Evolutionary conservation across 2,888 invertebrate genomes (phyloP), one percentile per base, ranked within the genome.

Genomic region (Rutpela maculata): DNA sequence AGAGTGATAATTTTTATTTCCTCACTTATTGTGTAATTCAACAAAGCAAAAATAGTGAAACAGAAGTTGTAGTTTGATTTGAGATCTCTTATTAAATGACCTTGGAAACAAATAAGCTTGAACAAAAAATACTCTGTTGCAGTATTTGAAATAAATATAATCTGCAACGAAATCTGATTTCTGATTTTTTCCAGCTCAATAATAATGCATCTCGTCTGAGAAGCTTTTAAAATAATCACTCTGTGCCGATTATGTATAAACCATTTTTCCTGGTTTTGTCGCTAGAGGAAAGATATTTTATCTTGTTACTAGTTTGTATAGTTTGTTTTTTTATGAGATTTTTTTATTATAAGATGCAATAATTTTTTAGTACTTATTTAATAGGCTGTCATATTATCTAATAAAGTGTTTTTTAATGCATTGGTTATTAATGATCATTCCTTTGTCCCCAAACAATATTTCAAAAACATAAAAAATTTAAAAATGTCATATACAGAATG

Each of bases 351-450:
- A 60, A 70, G 57, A 38, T 38, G 31, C 59, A 70, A 60, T 59
- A 70, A 9, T 35, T 18, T 17, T 70, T 60, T 59, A 59, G 60
- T 43, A 70, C 70, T 70, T 70, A 56, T 60, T 70, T 55, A 55
- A 43, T 57, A 70, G 22, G 59, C 59, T 35, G 59, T 59, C 35
- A 68, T 59, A 70, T 70, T 35, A 38, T 59, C 59, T 68, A 38
- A 43, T 43, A 70, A 70, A 70, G 22, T 70, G 57, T 59, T 70
- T 70, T 55, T 70, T 31, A 59, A 60, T 35, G 55, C 15, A 31
- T 12, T n/a, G 59, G 22, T 57, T 35, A 17, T 67, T 50, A 50
- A 43, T 67, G 4, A 19, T 50, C 12, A 19, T 7, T 0, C 57
- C 57, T n/a, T n/a, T 35, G 31, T 35, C 31, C 31, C 31, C 9